Base-by-base conservation (phyloP, 2,888 invertebrate genomes). In the Diogma glabrata region DNA sequence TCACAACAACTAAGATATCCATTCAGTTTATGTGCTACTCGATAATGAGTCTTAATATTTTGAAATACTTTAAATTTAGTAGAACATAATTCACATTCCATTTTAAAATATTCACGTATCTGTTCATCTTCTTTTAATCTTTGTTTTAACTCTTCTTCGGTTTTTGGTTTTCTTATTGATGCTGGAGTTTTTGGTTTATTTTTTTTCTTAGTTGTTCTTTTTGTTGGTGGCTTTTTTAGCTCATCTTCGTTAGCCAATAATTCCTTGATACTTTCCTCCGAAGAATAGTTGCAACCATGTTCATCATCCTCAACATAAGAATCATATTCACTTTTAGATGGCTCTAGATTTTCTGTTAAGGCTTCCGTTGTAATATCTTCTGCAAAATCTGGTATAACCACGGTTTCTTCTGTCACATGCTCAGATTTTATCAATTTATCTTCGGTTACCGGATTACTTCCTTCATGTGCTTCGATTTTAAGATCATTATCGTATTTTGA, bases 1-100 rank as follows among this genome's bases (percentile, higher is more conserved):
- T 54, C 57, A 10, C 60, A 60, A 20, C 60, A 60, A 19, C 54
- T 51, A n/a, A 60, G 54, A 33, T 57, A 59, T 6, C 59, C 59
- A 3, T 57, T 54, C 28, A 59, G 51, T 10, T 56, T 53, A 33
- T 59, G 59, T 4, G 28, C 43, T 3, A 3, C 22, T 20, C 52
- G 43, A 22, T 58, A 59, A 40, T 59, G 59, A 16, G 55, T 49
- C 28, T 58, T 58, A 0, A 59, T 51, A 16, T 43, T 23, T 7
- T 46, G 49, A 19, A 57, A 58, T 19, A 24, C 24, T 12, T 43
- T 24, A 4, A 53, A 52, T 1, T 51, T 38, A 8, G 51, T 43
- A 3, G 51, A 48, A 38, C 60, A 60, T 7, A 60, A 24, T 20
- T 58, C 56, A 49, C 60, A 60, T 30, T 38, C 24, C 56, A 56